Base-by-base conservation (phyloP, 2,113 vertebrate genomes). In the Natator depressus region DNA sequence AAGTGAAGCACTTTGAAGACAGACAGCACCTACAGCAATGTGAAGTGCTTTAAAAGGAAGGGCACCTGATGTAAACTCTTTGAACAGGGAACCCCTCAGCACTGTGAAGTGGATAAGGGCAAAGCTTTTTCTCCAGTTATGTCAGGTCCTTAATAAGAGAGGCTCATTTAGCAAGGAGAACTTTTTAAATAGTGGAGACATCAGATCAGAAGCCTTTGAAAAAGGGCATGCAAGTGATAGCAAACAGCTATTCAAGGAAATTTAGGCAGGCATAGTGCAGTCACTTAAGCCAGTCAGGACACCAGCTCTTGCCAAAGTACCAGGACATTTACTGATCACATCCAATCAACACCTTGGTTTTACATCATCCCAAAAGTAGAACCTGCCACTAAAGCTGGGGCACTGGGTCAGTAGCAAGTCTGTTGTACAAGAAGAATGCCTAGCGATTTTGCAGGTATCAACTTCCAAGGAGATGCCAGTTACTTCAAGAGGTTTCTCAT, bases 21-120 rank as follows among this genome's bases (percentile, higher is more conserved):
- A 31, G 86, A 82, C 84, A 85, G 16, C 49, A 89, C n/a, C 82
- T 89, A 50, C 69, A 95, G 90, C 69, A 69, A 94, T 93, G 24
- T 11, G 81, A 87, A 85, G 76, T 46, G 57, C 46, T 91, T 91
- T 78, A 49, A 47, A 89, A 93, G 42, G n/a, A 50, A 91, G 84
- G 49, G 27, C 62, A 91, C 47, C 11, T 85, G 79, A 54, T 38
- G 84, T 78, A 62, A 86, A 91, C 31, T 49, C 82, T 84, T 97
- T 93, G 87, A 94, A 86, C n/a, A 57, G 54, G 49, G n/a, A 87
- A 76, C 46, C n/a, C 57, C 78, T 85, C 82, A 89, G 57, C 88
- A 84, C 27, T 2, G 29, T 13, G 19, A 87, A 54, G 79, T 6
- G 27, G 79, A 84, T 47, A 82, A 91, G 65, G 72, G 82, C 46